phyloP scores from a whole-genome alignment of 37 sponge, comb jelly and placozoan species.

The Geodia barretti region DNA sequence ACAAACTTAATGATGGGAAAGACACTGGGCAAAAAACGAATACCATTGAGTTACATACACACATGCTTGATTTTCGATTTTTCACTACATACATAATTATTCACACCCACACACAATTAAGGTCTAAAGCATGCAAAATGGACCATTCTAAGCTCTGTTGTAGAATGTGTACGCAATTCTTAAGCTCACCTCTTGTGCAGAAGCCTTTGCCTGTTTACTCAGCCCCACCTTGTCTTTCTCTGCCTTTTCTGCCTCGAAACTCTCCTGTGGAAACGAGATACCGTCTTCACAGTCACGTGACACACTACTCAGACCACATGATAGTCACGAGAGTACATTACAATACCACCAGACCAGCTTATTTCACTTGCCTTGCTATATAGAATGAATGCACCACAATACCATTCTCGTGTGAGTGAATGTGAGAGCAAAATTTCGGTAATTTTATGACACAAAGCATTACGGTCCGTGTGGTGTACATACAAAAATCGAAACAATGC shows the following conservation, averaged over 20 bases:
- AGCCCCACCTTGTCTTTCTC: conserved; percentile 13
- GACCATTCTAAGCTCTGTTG: no score
- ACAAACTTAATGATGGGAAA: no score
- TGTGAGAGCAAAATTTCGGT: no score
- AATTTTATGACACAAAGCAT: neutral
- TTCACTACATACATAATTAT: neutral
- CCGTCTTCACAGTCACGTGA: neutral
- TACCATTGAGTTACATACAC: neutral
- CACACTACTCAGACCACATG: neutral
- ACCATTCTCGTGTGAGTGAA: no score
- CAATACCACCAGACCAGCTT: neutral
- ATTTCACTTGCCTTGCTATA: no score
- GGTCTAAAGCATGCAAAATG: no score
- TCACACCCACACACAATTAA: neutral
- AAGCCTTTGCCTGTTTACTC: conserved; percentile 23
- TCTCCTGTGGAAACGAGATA: neutral
- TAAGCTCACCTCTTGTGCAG: conserved; percentile 41
- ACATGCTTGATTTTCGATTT: neutral
- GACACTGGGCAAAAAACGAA: no score
- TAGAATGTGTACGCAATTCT: no score
- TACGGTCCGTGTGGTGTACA: no score
- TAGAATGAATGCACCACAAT: neutral
- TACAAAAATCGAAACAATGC: no score
- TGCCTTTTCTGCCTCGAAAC: neutral
- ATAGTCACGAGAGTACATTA: neutral